Evolutionary conservation across 2,888 invertebrate species (phyloP).

Genomic region (Hirtodrosophila confusa): DNA sequence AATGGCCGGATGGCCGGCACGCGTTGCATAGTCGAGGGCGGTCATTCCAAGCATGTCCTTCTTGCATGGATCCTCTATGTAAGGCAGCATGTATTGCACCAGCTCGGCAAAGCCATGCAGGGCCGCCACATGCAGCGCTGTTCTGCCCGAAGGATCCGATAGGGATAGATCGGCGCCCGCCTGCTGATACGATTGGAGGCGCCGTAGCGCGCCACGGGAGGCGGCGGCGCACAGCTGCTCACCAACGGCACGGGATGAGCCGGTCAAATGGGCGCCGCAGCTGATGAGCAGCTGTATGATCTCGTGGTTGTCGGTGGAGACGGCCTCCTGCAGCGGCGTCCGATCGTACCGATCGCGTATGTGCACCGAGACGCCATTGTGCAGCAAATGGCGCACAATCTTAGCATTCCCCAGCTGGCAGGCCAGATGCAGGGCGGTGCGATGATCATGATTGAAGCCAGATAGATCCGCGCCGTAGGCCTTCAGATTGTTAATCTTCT

Average conservation of each 20-base stretch:
- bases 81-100: conserved; percentile 85
- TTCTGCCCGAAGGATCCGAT: conserved; percentile 87
- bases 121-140: conserved; percentile 89
- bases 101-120: conserved; percentile 85
- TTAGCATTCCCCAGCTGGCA: conserved; percentile 88
- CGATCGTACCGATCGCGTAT: conserved; percentile 89
- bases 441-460: conserved; percentile 89
- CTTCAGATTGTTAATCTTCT: conserved; percentile 84
- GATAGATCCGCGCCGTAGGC: conserved; percentile 90
- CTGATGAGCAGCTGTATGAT: conserved; percentile 88
- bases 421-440: conserved; percentile 93
- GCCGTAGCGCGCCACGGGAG: conserved; percentile 86
- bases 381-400: conserved; percentile 90
- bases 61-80: conserved; percentile 83
- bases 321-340: conserved; percentile 89
- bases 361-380: conserved; percentile 93
- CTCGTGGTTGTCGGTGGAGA: conserved; percentile 87
- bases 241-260: conserved; percentile 86
- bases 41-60: conserved; percentile 86
- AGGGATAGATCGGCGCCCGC: conserved; percentile 89
- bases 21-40: conserved; percentile 86
- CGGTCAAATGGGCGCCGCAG: conserved; percentile 91
- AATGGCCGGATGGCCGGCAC: conserved; percentile 46
- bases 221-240: conserved; percentile 89
- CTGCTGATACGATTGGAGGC: conserved; percentile 87